Conservation (phyloP, 2,888 invertebrate genomes). For the Biston stratarius region DNA sequence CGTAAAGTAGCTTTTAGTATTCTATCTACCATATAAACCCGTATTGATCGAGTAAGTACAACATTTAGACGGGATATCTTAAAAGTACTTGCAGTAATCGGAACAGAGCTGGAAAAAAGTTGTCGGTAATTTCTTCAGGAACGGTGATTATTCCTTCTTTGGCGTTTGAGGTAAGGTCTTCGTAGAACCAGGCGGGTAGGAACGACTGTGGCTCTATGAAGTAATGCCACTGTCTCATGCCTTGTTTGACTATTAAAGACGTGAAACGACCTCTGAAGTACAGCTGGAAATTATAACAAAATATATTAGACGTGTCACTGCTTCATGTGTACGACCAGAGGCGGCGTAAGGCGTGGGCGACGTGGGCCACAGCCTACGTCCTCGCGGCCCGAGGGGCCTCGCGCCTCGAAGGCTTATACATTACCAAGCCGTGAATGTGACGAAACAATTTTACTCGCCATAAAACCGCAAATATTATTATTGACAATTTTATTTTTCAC, state of each 20-base stretch:
- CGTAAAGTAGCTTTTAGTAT: too few species aligned
- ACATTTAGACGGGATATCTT: conserved; percentile 10
- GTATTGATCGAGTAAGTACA: conserved; percentile 1
- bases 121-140: conserved; percentile 52
- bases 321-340: too few species aligned
- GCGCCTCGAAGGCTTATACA: too few species aligned
- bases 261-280: conserved; percentile 60
- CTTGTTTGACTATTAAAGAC: conserved; percentile 52
- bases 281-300: conserved; percentile 53
- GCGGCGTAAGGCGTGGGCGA: too few species aligned
- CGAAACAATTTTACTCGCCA: too few species aligned
- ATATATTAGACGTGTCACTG: not conserved
- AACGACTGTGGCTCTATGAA: conserved; percentile 52
- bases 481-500: too few species aligned
- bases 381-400: too few species aligned
- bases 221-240: conserved; percentile 56
- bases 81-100: conserved; percentile 15
- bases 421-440: too few species aligned
- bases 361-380: too few species aligned
- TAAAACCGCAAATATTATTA: too few species aligned
- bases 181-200: conserved; percentile 66
- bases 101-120: conserved; percentile 51
- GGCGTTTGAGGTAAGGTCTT: conserved; percentile 44
- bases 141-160: conserved; percentile 48
- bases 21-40: too few species aligned